These are phyloP conservation scores for Megamerina dolium DNA, from an alignment of 2,888 invertebrate species.

Conservation along the genomic window DNA sequence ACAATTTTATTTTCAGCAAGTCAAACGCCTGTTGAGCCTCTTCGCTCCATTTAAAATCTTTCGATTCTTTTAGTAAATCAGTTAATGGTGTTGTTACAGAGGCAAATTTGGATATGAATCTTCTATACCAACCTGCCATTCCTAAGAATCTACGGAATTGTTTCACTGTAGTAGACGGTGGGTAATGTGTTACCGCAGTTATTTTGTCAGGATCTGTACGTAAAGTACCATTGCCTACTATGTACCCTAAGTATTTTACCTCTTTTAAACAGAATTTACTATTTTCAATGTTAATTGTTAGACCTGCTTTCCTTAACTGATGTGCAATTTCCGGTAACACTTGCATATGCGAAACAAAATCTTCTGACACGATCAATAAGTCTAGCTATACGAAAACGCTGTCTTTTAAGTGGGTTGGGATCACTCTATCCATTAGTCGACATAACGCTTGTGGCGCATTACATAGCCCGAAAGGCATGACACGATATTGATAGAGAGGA, in stretches of 20 bases:
- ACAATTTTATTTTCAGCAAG: background rate
- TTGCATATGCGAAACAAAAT: too few species aligned
- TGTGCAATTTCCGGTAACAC: too few species aligned
- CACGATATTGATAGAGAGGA: too few species aligned
- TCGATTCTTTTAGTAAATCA: slow-evolving; percentile 11
- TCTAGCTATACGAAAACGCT: slow-evolving; percentile 17
- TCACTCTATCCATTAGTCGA: too few species aligned
- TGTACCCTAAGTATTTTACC: too few species aligned
- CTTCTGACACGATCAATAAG: too few species aligned
- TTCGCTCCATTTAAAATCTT: slow-evolving; percentile 9
- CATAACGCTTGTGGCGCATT: too few species aligned
- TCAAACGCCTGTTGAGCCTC: slow-evolving; percentile 9
- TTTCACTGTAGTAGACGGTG: slow-evolving; percentile 3
- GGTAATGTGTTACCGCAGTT: slow-evolving; percentile 10
- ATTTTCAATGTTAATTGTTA: too few species aligned
- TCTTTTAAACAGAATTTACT: too few species aligned
- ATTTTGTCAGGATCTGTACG: slow-evolving; percentile 7
- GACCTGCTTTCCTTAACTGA: too few species aligned
- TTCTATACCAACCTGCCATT: slow-evolving; percentile 20
- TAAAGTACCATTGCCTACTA: slow-evolving; percentile 8
- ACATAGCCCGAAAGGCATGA: too few species aligned
- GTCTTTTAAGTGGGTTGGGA: slow-evolving; percentile 10
- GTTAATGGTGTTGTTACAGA: slow-evolving; percentile 17
- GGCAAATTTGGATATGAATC: too few species aligned
- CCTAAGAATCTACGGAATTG: slow-evolving; percentile 19